Base-by-base conservation (phyloP, 1,140 invertebrate genomes). In the Pseudomyrmex gracilis region DNA sequence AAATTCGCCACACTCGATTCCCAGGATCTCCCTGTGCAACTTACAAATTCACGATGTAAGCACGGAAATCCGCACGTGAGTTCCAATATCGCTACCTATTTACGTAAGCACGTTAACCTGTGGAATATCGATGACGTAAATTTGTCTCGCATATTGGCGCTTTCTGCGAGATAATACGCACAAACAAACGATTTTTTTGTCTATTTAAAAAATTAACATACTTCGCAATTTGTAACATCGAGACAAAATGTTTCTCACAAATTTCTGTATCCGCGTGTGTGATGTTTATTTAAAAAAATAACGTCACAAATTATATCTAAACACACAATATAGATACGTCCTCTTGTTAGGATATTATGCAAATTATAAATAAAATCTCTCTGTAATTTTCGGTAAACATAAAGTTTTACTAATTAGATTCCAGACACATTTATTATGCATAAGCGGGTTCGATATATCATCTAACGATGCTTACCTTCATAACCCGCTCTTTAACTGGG, bases 11-110 rank as follows among this genome's bases (percentile, higher is more conserved):
- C 53, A 43, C 73, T 60, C 82, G 73, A 60, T 83, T 67, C 34
- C 73, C 63, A 47, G 53, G 51, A 17, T 77, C 53, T 66, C 73
- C 71, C 61, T 51, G 22, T 34, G 53, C 64, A 70, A 71, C 76
- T 80, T 80, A 71, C 64, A 49, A 71, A 80, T 80, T 70, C 76
- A 70, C 76, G 73, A n/a, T 80, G 76, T 80, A 80, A 80, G 66
- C 76, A 57, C 66, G 20, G 76, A 80, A 80, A 80, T 80, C 66
- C 76, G 76, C 66, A 80, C 76, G 76, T 80, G 76, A 71, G 43
- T 80, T 58, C n/a, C 76, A 71, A 80, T 80, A 80, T 47, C 76
- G 76, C 47, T 58, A 43, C 34, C 76, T 80, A 80, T 80, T 70
- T 80, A 71, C 53, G 76, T 80, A 80, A 80, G 76, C 76, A 58